These are phyloP conservation scores for Epirrita christyi DNA, from an alignment of 2,888 invertebrate species.

Conservation along the genomic window DNA sequence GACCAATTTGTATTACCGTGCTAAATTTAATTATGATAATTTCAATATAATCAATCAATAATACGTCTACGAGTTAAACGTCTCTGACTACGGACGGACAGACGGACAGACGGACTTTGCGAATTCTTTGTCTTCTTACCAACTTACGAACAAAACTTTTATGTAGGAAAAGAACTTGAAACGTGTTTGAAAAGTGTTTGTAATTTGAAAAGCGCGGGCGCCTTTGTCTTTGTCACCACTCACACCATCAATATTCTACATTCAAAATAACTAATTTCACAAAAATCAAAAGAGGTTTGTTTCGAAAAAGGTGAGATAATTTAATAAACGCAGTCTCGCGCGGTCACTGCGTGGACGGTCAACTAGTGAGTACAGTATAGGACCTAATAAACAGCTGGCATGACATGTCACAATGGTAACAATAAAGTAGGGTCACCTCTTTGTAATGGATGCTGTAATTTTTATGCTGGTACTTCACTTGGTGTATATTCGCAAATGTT, in stretches of 20 bases:
- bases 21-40: too few relatives aligned
- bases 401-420: slow-evolving; percentile 75
- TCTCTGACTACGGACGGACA: too few relatives aligned
- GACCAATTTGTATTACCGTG: too few relatives aligned
- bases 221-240: too few relatives aligned
- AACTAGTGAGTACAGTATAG: slow-evolving; percentile 71
- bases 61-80: too few relatives aligned
- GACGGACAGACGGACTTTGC: too few relatives aligned
- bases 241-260: not conserved
- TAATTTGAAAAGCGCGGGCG: not conserved
- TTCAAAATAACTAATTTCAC: not conserved
- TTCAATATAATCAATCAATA: too few relatives aligned
- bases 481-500: too few relatives aligned
- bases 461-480: too few relatives aligned
- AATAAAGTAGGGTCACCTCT: slow-evolving; percentile 65
- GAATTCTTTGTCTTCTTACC: too few relatives aligned
- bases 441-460: slow-evolving; percentile 39
- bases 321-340: slow-evolving; percentile 7
- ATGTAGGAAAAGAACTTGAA: not conserved
- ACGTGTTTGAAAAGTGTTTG: too few relatives aligned
- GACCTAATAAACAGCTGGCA: slow-evolving; percentile 59
- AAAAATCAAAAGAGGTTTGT: slow-evolving; percentile 6
- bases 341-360: slow-evolving; percentile 55
- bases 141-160: slow-evolving; percentile 14
- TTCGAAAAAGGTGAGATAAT: not conserved